Evolutionary conservation across 2,888 invertebrate species (phyloP), one percentile per base, ranked within the genome.

Genomic region (Mimachlamys varia): DNA sequence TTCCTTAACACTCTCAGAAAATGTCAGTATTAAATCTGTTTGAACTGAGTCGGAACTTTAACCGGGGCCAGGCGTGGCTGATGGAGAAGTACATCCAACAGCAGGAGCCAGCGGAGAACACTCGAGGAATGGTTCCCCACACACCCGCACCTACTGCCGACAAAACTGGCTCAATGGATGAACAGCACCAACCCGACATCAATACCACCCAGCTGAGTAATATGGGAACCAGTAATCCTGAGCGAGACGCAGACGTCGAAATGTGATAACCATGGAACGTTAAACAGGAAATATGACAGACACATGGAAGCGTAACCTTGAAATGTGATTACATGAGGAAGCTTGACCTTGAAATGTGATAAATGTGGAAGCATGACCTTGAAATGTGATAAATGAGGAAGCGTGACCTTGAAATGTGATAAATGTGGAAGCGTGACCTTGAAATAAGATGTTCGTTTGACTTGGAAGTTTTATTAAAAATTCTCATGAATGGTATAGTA

Each of bases 11-110:
- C 58, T 58, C 50, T 37, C 93, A 96, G 96, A 95, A 95, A 94
- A 90, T 96, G 90, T 95, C 96, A 33, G 96, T 96, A 27, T 93
- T 96, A 49, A 96, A 96, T 93, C 92, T 96, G 55, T 96, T 96
- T 94, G 96, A 96, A 62, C 90, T 96, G 91, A 95, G 96, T 92
- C 94, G 94, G 91, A 96, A 96, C 92, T 96, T 96, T 93, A 94
- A 95, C 90, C 94, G 92, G 22, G 94, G 94, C 0, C 95, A 95
- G 37, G 94, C 95, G 15, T 96, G 96, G 96, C 90, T 96, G 89
- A 94, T 96, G 94, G 95, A 96, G 91, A 92, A 94, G 15, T 96
- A 96, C 90, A 94, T 96, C 87, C 94, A 94, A 87, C 94, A 95
- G 76, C 95, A 95, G 88, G 95, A 95, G 88, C 94, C 95, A 17